A percentile compares a stretch with the other conserved stretches of the same genome.
Conservation (phyloP, 2,797 vertebrate genomes). For the Aphelocoma californica region DNA sequence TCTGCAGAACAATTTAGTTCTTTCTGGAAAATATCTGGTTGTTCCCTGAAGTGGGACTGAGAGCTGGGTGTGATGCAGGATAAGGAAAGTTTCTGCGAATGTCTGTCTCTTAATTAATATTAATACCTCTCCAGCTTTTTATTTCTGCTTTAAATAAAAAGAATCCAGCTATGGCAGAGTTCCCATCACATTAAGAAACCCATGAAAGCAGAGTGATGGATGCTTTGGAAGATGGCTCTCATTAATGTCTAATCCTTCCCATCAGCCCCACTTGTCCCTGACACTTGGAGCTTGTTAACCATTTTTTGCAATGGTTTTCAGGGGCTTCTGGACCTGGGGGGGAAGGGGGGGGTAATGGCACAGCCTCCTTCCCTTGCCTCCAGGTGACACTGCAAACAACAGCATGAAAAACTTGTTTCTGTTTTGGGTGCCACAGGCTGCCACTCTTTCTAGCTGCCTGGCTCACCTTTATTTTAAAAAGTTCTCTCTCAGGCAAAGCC, state of each 20-base stretch:
- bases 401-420: not conserved
- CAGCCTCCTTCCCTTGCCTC: not conserved
- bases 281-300: slow-evolving; percentile 27
- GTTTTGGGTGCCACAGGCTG: not conserved
- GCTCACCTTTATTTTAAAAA: not conserved
- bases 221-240: slow-evolving; percentile 49
- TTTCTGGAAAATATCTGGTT: slow-evolving; percentile 42
- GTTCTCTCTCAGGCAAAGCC: not conserved
- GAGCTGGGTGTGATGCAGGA: not conserved
- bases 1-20: not conserved
- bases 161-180: slow-evolving; percentile 32
- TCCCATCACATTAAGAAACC: slow-evolving; percentile 57
- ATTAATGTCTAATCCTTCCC: slow-evolving; percentile 57
- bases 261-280: slow-evolving; percentile 50
- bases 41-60: not conserved
- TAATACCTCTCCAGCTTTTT: slow-evolving; percentile 45
- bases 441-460: not conserved
- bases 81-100: slow-evolving; percentile 48
- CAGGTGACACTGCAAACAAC: not conserved
- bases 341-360: no score
- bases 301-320: slow-evolving; percentile 14
- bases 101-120: slow-evolving; percentile 63
- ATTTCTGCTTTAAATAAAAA: slow-evolving; percentile 64
- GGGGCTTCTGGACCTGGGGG: not conserved
- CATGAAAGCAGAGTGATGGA: slow-evolving; percentile 7